phyloP scores from a whole-genome alignment of 53 echinoderm and acorn worm genomes.

The Antedon mediterranea region DNA sequence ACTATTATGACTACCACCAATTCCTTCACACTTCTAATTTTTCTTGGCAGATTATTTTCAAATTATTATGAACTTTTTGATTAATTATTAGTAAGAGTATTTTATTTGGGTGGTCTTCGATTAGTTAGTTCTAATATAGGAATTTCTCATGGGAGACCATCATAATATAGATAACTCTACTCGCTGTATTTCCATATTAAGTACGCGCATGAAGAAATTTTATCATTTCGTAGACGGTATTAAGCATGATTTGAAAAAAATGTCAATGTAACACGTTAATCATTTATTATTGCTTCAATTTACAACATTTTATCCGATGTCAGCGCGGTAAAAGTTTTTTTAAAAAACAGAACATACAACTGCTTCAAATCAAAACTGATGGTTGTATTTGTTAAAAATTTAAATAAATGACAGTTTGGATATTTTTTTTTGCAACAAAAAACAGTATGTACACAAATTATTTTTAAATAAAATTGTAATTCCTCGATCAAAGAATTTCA shows the following conservation, averaged over 20 bases:
- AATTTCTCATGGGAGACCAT: background rate
- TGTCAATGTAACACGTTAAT: background rate
- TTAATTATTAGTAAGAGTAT: background rate
- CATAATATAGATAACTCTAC: background rate
- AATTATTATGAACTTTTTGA: background rate
- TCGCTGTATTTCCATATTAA: background rate
- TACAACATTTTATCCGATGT: too few relatives aligned
- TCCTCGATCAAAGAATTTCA: too few relatives aligned
- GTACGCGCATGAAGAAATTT: background rate
- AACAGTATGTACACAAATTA: too few relatives aligned
- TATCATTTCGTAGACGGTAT: background rate
- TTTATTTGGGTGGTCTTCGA: background rate
- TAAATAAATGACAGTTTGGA: too few relatives aligned
- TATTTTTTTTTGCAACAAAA: too few relatives aligned
- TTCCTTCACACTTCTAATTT: background rate
- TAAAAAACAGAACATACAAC: too few relatives aligned
- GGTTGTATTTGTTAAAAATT: too few relatives aligned
- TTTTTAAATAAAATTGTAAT: too few relatives aligned
- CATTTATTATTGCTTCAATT: background rate
- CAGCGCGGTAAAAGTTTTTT: too few relatives aligned
- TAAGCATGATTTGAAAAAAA: background rate
- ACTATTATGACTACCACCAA: background rate
- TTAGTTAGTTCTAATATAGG: background rate
- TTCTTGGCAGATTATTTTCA: background rate
- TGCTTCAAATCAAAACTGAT: too few relatives aligned